These are phyloP conservation scores for Poliocrania exsul DNA, from an alignment of 2,797 vertebrate genomes.

Conservation along the genomic window DNA sequence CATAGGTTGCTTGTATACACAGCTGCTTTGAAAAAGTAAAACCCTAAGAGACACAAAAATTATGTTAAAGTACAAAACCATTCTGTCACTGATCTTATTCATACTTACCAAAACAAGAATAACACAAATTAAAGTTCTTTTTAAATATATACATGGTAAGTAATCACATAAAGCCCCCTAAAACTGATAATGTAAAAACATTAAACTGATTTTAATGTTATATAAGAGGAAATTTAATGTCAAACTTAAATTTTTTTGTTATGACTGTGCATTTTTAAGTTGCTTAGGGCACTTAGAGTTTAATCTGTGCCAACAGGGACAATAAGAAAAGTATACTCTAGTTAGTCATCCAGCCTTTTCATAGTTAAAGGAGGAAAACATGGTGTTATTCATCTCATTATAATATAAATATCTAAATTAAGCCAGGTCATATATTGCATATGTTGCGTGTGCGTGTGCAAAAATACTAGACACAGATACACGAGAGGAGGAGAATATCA, in stretches of 20 bases:
- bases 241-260: background rate
- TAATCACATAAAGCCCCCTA: background rate
- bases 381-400: background rate
- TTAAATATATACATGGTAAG: background rate
- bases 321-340: background rate
- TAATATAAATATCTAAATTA: background rate
- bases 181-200: background rate
- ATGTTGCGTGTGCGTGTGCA: fast-evolving
- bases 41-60: background rate
- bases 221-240: background rate
- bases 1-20: background rate
- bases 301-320: background rate
- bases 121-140: background rate
- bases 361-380: background rate
- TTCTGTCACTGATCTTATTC: background rate
- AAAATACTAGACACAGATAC: background rate
- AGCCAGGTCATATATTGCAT: background rate
- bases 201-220: background rate
- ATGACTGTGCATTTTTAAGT: background rate
- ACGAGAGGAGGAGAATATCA: background rate
- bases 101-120: background rate
- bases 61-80: background rate
- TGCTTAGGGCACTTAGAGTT: background rate
- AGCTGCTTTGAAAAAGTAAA: background rate
- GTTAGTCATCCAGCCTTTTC: background rate